A percentile compares a stretch with the other conserved stretches of the same genome.
Evolutionary conservation across 2,797 vertebrate species (phyloP).

Genomic region (Gadopsis marmoratus): DNA sequence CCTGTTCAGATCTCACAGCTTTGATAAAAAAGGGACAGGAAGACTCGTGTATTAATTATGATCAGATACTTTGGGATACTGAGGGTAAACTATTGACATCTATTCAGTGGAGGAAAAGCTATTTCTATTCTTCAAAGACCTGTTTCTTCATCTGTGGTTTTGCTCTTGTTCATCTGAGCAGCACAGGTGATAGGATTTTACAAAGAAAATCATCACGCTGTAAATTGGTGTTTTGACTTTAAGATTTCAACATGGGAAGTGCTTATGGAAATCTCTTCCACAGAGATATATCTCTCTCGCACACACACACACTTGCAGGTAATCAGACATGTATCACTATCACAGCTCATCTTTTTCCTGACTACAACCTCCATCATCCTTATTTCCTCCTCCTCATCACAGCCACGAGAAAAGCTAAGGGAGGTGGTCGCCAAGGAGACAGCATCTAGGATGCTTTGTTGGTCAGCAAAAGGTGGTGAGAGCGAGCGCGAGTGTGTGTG

Average conservation of each 20-base stretch:
- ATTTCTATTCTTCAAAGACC: not conserved
- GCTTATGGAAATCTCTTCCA: not conserved
- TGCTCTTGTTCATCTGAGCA: not conserved
- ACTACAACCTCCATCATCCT: conserved; percentile 58
- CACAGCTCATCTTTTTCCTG: conserved; percentile 33
- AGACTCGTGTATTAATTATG: not conserved
- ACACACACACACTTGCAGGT: conserved; percentile 8
- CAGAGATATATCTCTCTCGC: not conserved
- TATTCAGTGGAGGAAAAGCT: not conserved
- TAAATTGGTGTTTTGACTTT: not conserved
- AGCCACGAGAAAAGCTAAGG: conserved; percentile 83
- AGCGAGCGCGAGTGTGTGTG: conserved; percentile 65
- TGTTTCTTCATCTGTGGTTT: not conserved
- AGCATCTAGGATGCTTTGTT: conserved; percentile 93
- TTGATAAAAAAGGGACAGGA: not conserved
- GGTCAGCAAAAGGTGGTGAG: conserved; percentile 84
- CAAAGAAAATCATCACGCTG: not conserved
- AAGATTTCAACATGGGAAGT: not conserved
- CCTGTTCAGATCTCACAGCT: not conserved
- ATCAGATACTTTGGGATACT: not conserved
- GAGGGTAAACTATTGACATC: not conserved
- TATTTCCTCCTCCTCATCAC: conserved; percentile 52
- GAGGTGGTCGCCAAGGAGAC: conserved; percentile 90
- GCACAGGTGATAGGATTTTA: not conserved
- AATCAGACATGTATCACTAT: conserved; percentile 37